phyloP scores from a whole-genome alignment of 2,113 vertebrate species.

The Pycnonotus jocosus region DNA sequence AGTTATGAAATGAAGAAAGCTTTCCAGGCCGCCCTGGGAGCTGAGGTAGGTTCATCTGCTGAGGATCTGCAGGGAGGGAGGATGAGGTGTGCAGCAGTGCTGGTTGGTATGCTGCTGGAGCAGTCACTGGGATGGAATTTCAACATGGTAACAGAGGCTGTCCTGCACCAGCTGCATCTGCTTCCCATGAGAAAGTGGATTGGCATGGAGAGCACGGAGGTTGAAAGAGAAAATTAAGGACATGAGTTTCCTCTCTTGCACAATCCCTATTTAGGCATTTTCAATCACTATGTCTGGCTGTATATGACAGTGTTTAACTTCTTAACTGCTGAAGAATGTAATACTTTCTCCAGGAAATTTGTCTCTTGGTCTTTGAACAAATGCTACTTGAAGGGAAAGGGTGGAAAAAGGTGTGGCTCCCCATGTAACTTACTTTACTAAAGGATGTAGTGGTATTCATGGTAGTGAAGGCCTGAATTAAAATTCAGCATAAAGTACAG shows the following conservation, averaged over 20 bases:
- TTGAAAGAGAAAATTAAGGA: slow-evolving; percentile 46
- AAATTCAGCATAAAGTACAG: neutral
- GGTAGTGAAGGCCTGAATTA: neutral
- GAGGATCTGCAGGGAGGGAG: neutral
- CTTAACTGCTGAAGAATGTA: neutral
- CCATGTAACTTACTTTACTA: neutral
- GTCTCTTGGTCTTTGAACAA: neutral
- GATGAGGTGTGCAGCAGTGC: neutral
- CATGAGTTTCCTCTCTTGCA: neutral
- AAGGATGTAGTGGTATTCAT: accelerated
- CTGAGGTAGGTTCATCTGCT: neutral
- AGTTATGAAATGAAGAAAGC: neutral
- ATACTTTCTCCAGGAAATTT: neutral
- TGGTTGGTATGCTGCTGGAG: slow-evolving; percentile 32
- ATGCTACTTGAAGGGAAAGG: neutral
- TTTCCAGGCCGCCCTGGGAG: neutral
- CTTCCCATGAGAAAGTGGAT: slow-evolving; percentile 66
- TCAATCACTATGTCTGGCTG: neutral
- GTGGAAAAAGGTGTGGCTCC: neutral
- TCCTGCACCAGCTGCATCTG: neutral
- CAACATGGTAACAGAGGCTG: slow-evolving; percentile 26
- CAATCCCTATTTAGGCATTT: neutral
- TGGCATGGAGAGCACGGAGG: neutral
- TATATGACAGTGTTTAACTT: neutral
- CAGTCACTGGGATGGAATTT: slow-evolving; percentile 45